A percentile compares a stretch with the other conserved stretches of the same genome.
Conservation (phyloP, 37 sponge, comb jelly and placozoan genomes). For the Hexactinellida sp. region DNA sequence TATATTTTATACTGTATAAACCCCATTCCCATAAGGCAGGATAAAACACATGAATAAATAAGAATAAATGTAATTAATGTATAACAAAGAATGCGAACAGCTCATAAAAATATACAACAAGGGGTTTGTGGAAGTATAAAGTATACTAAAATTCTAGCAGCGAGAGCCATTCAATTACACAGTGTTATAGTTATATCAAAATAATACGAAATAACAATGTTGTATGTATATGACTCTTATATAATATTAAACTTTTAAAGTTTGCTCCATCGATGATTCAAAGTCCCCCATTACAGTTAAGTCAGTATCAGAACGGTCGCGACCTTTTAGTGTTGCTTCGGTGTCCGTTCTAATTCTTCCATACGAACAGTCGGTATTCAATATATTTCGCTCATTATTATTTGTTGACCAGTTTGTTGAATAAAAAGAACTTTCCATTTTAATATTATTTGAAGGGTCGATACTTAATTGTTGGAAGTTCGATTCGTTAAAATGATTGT, state of each 20-base stretch:
- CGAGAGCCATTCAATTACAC: background rate
- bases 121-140: background rate
- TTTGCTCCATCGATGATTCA: conserved; percentile 11
- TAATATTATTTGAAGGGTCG: background rate
- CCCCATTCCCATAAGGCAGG: too few relatives aligned
- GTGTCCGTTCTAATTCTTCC: background rate
- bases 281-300: background rate
- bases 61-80: background rate
- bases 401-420: background rate
- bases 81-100: background rate
- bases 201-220: too few relatives aligned
- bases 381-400: background rate
- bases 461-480: background rate
- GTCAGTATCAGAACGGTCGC: conserved; percentile 3
- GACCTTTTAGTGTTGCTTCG: background rate
- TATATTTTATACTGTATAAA: too few relatives aligned
- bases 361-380: background rate
- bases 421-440: background rate
- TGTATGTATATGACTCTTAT: background rate
- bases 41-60: too few relatives aligned
- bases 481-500: background rate
- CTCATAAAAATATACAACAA: conserved; percentile 16
- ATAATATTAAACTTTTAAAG: background rate
- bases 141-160: background rate
- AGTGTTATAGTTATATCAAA: background rate